Evolutionary conservation across 2,113 vertebrate species (phyloP).

Genomic region (Colaptes auratus): DNA sequence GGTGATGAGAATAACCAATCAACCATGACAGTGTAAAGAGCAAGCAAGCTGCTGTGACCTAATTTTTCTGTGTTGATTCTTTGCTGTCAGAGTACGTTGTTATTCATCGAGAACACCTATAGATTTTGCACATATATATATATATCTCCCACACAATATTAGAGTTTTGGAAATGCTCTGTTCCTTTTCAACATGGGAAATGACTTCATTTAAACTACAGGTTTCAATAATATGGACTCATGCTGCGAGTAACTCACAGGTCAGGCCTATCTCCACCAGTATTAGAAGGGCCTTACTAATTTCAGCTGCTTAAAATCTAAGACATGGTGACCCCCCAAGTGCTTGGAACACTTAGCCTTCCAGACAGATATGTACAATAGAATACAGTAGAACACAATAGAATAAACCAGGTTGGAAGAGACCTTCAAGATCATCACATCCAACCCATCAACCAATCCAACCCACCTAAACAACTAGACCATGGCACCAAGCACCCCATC

Average conservation of each 20-base stretch:
- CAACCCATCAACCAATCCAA: too few species aligned
- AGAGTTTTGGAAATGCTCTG: background rate
- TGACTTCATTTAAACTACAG: background rate
- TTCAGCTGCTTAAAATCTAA: constrained; percentile 11
- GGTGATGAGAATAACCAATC: constrained; percentile 87
- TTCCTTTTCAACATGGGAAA: constrained; percentile 5
- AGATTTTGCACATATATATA: constrained; percentile 17
- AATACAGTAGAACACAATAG: too few species aligned
- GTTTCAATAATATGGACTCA: background rate
- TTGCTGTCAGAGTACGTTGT: constrained; percentile 68
- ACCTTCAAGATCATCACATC: too few species aligned
- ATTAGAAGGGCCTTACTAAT: background rate
- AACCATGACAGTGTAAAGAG: constrained; percentile 82
- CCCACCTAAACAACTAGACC: too few species aligned
- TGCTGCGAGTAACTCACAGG: background rate
- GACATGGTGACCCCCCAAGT: background rate
- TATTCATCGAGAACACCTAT: constrained; percentile 71
- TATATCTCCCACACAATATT: background rate
- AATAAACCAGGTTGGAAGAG: too few species aligned
- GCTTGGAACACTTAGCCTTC: background rate
- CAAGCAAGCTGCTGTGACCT: constrained; percentile 78
- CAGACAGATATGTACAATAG: background rate
- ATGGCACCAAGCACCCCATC: too few species aligned
- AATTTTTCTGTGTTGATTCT: constrained; percentile 77
- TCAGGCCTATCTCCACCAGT: background rate